Evolutionary conservation across 2,113 vertebrate genomes (phyloP).

Genomic region (Brienomyrus longianalis): DNA sequence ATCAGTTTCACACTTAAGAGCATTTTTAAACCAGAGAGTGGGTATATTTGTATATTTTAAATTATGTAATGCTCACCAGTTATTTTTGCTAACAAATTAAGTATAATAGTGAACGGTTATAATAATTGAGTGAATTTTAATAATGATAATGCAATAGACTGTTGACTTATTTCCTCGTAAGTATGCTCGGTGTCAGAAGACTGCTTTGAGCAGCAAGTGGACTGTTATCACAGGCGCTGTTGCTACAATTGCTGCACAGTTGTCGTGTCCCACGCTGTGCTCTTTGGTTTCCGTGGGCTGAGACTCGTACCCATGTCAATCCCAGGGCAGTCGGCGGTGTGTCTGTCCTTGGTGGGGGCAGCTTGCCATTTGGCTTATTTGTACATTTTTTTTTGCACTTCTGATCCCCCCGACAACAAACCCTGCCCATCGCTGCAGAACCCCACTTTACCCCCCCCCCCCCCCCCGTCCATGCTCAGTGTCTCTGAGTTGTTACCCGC

Average conservation of each 20-base stretch:
- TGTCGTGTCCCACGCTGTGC: neutral
- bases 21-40: constrained; percentile 76
- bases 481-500: neutral
- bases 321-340: neutral
- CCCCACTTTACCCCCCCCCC: neutral
- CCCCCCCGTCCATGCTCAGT: neutral
- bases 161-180: constrained; percentile 48
- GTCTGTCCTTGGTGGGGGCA: neutral
- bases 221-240: constrained; percentile 11
- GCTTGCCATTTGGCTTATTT: neutral
- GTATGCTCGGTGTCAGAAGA: constrained; percentile 31
- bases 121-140: constrained; percentile 50
- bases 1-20: constrained; percentile 53
- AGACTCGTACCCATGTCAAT: neutral
- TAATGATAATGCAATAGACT: constrained; percentile 52
- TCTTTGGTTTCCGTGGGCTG: neutral
- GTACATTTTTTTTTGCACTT: neutral
- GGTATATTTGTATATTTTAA: constrained; percentile 82
- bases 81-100: constrained; percentile 64
- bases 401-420: neutral
- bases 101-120: constrained; percentile 43
- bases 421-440: too few relatives aligned
- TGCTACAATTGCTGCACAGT: neutral
- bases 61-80: constrained; percentile 70
- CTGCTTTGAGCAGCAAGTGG: neutral